A percentile compares a stretch with the other conserved stretches of the same genome.
Conservation (phyloP, 1,140 invertebrate genomes). For the Dufourea novaeangliae region DNA sequence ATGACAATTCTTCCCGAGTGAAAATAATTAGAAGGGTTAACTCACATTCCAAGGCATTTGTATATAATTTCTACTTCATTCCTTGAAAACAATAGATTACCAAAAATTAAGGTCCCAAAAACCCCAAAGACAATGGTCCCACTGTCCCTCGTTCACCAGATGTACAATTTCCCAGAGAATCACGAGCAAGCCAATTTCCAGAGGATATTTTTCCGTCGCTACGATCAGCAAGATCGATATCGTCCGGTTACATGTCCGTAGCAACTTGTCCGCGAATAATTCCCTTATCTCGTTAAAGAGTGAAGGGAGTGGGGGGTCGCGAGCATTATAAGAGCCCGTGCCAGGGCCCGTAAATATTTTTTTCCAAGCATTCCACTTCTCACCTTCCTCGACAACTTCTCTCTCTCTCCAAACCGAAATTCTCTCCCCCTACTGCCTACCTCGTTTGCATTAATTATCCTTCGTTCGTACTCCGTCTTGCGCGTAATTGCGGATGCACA, state of each 20-base stretch:
- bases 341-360: constrained; percentile 55
- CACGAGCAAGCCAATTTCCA: not conserved
- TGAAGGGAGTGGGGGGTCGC: no score
- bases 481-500: constrained; percentile 68
- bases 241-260: constrained; percentile 46
- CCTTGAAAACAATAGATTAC: no score
- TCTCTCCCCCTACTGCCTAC: not conserved
- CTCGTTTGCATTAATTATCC: constrained; percentile 69
- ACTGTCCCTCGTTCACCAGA: constrained; percentile 23
- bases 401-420: constrained; percentile 55
- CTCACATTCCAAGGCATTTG: no score
- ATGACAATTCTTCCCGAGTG: no score
- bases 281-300: constrained; percentile 45
- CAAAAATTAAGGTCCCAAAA: no score
- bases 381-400: constrained; percentile 48
- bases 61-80: no score
- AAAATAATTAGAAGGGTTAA: no score
- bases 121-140: no score
- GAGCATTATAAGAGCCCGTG: constrained; percentile 41
- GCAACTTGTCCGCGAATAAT: constrained; percentile 53
- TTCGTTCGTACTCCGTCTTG: constrained; percentile 57
- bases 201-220: constrained; percentile 34
- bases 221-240: constrained; percentile 44
- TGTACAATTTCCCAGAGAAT: no score
- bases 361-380: constrained; percentile 52